Base-by-base conservation (phyloP, 2,797 vertebrate genomes). In the Mus spretus region DNA sequence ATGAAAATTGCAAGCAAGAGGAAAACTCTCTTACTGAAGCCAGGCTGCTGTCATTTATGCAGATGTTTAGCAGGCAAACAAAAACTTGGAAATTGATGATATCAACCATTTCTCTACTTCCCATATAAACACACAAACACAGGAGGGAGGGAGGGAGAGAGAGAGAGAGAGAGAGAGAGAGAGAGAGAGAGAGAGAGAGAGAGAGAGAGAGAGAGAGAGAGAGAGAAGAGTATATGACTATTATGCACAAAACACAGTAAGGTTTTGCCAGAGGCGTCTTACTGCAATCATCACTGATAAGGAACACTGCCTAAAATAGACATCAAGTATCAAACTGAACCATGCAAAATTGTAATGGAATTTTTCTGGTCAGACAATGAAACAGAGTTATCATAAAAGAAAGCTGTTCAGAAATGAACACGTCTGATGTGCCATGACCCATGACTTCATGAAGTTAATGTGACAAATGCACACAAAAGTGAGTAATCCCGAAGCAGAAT, bases 401-500 rank as follows among this genome's bases (percentile, higher is more conserved):
- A 93, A 85, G 70, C 47, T 91, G 89, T 61, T 80, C 84, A 91
- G 44, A 95, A 50, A 26, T 80, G 75, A 96, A 61, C 80, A 86
- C 4, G 12, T 57, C 57, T 93, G 80, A 65, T 90, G 47, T 5
- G 20, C 37, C 92, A 20, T 65, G 77, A 93, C 40, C 79, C n/a
- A 59, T 89, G 70, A 90, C 77, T 97, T 93, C 79, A 57, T 59
- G 47, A 92, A 47, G 86, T 84, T 77, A 93, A 63, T 81, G 26
- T 72, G 88, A 80, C 20, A 83, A 92, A 61, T 81, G 59, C 44
- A 86, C 15, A 37, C 14, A 77, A 92, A 89, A 86, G 67, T 57
- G 91, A 97, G 79, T 28, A 77, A 85, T 53, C 82, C 70, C 47
- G 5, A 95, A 37, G n/a, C 44, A 91, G 93, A 97, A 90, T 57